Evolutionary conservation across 2,888 invertebrate genomes (phyloP).

Genomic region (Teleiodes luculella): DNA sequence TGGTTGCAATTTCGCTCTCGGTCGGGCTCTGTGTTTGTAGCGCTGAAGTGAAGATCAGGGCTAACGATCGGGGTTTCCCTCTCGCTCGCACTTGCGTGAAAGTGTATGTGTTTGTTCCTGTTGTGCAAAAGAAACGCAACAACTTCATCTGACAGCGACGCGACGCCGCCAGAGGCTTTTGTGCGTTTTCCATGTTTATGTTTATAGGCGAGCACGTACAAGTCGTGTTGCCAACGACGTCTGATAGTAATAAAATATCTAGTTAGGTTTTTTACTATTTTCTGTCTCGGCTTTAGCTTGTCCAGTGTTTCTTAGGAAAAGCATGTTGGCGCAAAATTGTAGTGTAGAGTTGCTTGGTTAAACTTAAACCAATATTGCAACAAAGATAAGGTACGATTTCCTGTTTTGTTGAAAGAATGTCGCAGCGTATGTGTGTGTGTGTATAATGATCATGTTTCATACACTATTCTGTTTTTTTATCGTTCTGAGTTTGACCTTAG

Average conservation of each 20-base stretch:
- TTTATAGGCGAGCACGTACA: constrained; percentile 75
- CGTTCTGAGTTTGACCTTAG: no score
- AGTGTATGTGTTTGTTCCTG: constrained; percentile 24
- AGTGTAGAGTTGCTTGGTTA: not conserved
- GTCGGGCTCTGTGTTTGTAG: constrained; percentile 79
- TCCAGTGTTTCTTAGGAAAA: not conserved
- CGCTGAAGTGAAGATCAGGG: constrained; percentile 77
- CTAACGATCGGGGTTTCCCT: constrained; percentile 72
- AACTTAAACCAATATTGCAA: not conserved
- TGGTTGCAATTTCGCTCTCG: constrained; percentile 79
- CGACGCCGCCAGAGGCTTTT: constrained; percentile 71
- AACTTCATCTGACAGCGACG: constrained; percentile 76
- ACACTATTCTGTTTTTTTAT: no score
- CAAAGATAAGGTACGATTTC: not conserved
- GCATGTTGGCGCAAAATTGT: not conserved
- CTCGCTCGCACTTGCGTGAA: constrained; percentile 50
- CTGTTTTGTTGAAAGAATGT: not conserved
- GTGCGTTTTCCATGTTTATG: constrained; percentile 78
- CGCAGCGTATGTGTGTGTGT: no score
- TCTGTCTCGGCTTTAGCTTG: constrained; percentile 1
- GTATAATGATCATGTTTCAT: no score
- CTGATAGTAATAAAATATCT: constrained; percentile 37
- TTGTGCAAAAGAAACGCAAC: constrained; percentile 74
- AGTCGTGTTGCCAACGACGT: constrained; percentile 70
- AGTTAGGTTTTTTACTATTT: constrained; percentile 2